A percentile compares a stretch with the other conserved stretches of the same genome.
Conservation (phyloP, 2,888 invertebrate genomes). For the Slavum lentiscoides region DNA sequence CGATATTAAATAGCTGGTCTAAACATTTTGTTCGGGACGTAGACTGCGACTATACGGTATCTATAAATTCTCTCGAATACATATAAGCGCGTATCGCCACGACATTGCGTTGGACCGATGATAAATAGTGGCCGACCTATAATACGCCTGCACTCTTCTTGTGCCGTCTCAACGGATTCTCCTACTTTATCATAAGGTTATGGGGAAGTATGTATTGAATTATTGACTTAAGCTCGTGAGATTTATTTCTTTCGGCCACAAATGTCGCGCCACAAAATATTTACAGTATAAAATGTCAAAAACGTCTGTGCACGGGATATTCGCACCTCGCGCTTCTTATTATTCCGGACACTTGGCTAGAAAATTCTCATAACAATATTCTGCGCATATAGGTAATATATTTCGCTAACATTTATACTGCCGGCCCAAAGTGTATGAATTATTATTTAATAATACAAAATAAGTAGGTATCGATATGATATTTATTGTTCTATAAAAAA, state of each 20-base stretch:
- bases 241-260: slow-evolving; percentile 41
- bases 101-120: slow-evolving; percentile 14
- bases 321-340: neutral
- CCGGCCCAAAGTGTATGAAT: too few relatives aligned
- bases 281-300: slow-evolving; percentile 5
- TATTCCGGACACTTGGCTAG: neutral
- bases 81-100: slow-evolving; percentile 24
- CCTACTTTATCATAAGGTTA: slow-evolving; percentile 23
- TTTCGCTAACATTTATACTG: too few relatives aligned
- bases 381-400: too few relatives aligned
- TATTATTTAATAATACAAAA: too few relatives aligned
- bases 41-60: neutral
- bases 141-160: neutral
- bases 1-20: slow-evolving; percentile 7
- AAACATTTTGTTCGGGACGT: slow-evolving; percentile 22
- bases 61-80: slow-evolving; percentile 34
- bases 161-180: neutral
- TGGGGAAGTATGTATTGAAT: slow-evolving; percentile 20
- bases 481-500: too few relatives aligned
- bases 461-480: too few relatives aligned
- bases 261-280: neutral
- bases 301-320: slow-evolving; percentile 7
- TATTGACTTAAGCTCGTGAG: slow-evolving; percentile 32
- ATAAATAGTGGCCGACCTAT: slow-evolving; percentile 27
- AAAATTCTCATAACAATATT: too few relatives aligned